A percentile compares a stretch with the other conserved stretches of the same genome.
Conservation (phyloP, 2,113 vertebrate species). For the Otocyon megalotis region DNA sequence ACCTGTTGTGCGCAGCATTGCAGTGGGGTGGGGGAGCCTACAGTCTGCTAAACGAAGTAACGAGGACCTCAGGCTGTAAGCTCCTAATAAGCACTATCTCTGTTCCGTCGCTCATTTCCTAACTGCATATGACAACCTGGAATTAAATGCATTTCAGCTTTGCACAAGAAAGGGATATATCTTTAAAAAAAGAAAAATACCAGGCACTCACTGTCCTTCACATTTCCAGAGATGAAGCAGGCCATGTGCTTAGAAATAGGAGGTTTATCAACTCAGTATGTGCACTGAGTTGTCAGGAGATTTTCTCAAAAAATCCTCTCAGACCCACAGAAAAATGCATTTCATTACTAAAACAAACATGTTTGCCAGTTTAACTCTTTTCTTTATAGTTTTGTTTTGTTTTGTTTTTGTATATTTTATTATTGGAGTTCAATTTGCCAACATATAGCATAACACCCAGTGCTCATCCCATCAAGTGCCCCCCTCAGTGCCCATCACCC, state of each 20-base stretch:
- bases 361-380: not conserved
- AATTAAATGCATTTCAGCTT: not conserved
- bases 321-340: not conserved
- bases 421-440: no score
- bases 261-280: not conserved
- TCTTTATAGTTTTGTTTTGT: not conserved
- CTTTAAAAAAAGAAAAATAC: not conserved
- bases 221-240: not conserved
- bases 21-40: accelerated
- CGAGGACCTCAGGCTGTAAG: not conserved
- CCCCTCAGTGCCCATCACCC: no score
- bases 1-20: no score
- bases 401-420: not conserved
- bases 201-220: not conserved
- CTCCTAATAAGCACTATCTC: not conserved
- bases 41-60: accelerated
- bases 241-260: not conserved
- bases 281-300: not conserved
- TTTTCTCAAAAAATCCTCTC: constrained; percentile 13
- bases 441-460: no score
- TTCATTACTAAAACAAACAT: not conserved
- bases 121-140: not conserved
- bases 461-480: no score
- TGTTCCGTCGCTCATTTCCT: not conserved
- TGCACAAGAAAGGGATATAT: not conserved